Conservation (phyloP, 2,888 invertebrate genomes). For the Ophion slaviceki region DNA sequence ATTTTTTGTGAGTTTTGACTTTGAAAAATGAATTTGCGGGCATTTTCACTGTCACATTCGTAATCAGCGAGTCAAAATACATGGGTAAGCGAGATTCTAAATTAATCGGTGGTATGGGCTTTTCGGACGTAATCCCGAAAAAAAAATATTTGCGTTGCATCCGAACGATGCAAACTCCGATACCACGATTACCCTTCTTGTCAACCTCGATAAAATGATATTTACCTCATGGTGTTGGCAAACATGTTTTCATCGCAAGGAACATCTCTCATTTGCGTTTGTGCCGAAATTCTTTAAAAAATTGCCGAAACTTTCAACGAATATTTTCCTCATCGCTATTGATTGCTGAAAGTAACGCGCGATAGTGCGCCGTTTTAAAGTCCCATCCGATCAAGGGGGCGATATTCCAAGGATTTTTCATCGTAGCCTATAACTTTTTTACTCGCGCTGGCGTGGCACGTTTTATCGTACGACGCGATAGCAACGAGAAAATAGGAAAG, state of each 20-base stretch:
- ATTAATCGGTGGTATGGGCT: too few species aligned
- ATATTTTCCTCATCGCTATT: background rate
- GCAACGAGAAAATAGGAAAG: constrained; percentile 39
- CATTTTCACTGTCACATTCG: too few species aligned
- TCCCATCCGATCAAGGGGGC: constrained; percentile 3
- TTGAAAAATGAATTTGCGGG: too few species aligned
- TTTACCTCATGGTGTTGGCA: too few species aligned
- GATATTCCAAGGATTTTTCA: background rate
- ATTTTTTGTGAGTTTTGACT: too few species aligned
- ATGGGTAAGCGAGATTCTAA: too few species aligned
- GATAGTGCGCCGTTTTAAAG: constrained; percentile 12
- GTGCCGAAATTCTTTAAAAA: background rate
- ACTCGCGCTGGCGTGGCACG: background rate
- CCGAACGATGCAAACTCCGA: too few species aligned
- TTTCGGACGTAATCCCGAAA: too few species aligned
- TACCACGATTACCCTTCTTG: too few species aligned
- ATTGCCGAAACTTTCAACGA: background rate
- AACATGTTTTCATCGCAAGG: background rate
- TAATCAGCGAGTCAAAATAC: too few species aligned
- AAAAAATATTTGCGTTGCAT: too few species aligned
- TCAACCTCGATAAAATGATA: too few species aligned
- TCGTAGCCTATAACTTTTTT: background rate
- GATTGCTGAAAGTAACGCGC: background rate
- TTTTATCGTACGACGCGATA: background rate
- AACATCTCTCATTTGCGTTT: background rate